These are phyloP conservation scores for Amiota mariae DNA, from an alignment of 2,888 invertebrate genomes.

Conservation along the genomic window DNA sequence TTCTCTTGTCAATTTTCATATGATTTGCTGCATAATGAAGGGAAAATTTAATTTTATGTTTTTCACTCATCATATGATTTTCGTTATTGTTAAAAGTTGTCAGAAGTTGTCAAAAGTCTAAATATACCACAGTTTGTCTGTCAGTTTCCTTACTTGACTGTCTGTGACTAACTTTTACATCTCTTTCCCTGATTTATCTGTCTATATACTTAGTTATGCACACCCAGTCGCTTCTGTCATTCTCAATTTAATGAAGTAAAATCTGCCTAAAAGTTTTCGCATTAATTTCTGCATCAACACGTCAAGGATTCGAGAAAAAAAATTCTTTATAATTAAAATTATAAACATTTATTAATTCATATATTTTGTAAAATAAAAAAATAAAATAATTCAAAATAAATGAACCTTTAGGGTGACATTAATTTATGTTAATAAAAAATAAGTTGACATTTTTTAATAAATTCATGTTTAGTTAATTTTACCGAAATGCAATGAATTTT, in stretches of 20 bases:
- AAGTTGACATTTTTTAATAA: conserved; percentile 1
- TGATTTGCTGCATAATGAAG: too few relatives aligned
- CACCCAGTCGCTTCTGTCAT: neutral
- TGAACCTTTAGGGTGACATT: conserved; percentile 3
- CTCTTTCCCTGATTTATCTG: neutral
- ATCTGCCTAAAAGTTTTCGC: conserved; percentile 11
- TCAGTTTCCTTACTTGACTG: too few relatives aligned
- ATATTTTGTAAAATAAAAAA: neutral
- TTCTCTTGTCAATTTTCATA: too few relatives aligned
- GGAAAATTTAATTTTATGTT: too few relatives aligned
- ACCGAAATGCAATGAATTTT: too few relatives aligned
- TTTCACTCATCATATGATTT: too few relatives aligned
- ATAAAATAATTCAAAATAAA: too few relatives aligned
- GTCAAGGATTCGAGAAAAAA: neutral
- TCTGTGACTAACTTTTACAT: too few relatives aligned
- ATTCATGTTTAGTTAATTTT: neutral
- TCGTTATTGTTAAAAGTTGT: too few relatives aligned
- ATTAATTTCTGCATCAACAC: conserved; percentile 3
- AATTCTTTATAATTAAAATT: neutral
- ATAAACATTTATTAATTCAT: neutral
- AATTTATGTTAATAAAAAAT: conserved; percentile 8
- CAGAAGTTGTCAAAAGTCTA: too few relatives aligned
- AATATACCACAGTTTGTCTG: too few relatives aligned
- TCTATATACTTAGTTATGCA: conserved; percentile 6
- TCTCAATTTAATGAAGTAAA: neutral